Evolutionary conservation across 2,888 invertebrate genomes (phyloP).

Genomic region (Amaurobius ferox): DNA sequence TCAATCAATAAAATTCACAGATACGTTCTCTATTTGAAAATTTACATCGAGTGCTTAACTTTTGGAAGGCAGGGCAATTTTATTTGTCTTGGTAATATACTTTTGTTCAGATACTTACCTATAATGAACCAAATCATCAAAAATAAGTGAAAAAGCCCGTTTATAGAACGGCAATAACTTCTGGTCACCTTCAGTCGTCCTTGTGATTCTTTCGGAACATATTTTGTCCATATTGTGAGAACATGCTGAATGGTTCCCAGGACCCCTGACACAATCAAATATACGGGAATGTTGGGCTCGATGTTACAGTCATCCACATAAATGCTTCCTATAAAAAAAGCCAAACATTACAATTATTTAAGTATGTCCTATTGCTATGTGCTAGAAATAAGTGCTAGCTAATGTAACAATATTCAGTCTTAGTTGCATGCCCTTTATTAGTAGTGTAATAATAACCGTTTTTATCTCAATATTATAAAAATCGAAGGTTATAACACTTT

Average conservation of each 20-base stretch:
- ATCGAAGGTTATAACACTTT: no score
- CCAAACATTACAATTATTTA: no score
- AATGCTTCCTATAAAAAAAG: conserved; percentile 28
- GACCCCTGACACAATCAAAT: conserved; percentile 42
- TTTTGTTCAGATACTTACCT: conserved; percentile 49
- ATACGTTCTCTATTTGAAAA: no score
- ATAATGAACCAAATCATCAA: conserved; percentile 49
- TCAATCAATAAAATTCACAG: no score
- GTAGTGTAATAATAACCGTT: not conserved
- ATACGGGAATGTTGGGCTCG: conserved; percentile 57
- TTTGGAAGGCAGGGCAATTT: no score
- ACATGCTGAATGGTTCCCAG: conserved; percentile 55
- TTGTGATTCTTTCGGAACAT: conserved; percentile 40
- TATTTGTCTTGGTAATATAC: no score
- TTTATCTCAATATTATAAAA: not conserved
- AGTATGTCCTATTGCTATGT: no score
- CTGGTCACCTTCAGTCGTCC: conserved; percentile 26
- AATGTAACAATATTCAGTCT: no score
- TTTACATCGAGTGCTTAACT: no score
- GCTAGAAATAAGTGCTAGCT: no score
- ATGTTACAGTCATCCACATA: conserved; percentile 46
- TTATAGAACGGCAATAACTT: conserved; percentile 26
- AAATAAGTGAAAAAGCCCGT: conserved; percentile 29
- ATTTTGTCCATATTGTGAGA: conserved; percentile 56
- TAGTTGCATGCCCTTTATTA: no score